phyloP scores from a whole-genome alignment of 2,113 vertebrate genomes.

The Actenoides hombroni region DNA sequence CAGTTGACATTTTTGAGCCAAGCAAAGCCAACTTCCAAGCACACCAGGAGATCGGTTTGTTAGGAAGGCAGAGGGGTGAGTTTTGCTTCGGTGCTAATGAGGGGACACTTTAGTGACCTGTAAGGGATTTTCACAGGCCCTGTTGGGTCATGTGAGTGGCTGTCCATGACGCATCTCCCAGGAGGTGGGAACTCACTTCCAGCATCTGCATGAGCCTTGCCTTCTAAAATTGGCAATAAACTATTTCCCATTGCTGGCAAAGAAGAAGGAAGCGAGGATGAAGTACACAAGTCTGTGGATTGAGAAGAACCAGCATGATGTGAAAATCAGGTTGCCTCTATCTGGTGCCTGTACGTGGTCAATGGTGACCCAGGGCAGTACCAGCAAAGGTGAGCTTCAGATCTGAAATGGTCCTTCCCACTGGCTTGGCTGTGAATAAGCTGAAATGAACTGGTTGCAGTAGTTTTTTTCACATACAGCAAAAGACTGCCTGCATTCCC shows the following conservation, averaged over 20 bases:
- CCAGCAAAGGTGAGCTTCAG: not conserved
- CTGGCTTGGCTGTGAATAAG: not conserved
- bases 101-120: not conserved
- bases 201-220: not conserved
- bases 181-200: not conserved
- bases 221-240: not conserved
- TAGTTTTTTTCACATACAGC: not conserved
- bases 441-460: not conserved
- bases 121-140: not conserved
- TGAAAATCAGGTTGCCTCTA: not conserved
- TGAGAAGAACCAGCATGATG: not conserved
- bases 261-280: not conserved
- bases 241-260: not conserved
- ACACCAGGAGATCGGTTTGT: not conserved
- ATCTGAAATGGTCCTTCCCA: not conserved
- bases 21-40: not conserved
- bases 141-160: not conserved
- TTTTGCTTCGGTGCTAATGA: not conserved
- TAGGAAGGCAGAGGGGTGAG: not conserved
- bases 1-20: not conserved
- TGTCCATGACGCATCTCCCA: not conserved
- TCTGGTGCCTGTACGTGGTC: rapidly evolving
- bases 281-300: not conserved
- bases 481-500: not conserved
- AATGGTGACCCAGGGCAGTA: not conserved